Base-by-base conservation (phyloP, 64 coral and sea anemone genomes). In the Stylophora pistillata region DNA sequence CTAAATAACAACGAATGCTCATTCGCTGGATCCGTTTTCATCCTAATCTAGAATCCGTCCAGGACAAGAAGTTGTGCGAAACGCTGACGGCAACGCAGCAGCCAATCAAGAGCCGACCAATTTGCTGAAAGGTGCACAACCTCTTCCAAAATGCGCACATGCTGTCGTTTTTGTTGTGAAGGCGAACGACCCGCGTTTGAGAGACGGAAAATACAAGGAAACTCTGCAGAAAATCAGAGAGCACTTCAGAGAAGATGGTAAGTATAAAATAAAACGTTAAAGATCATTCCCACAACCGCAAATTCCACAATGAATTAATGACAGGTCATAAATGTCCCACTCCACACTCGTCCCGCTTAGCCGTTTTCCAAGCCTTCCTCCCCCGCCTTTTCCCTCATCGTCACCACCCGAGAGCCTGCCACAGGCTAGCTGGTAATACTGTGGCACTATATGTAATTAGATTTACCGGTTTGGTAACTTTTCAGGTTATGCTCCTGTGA, bases 401-500 rank as follows among this genome's bases (percentile, higher is more conserved):
- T 6, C 37, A 41, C 6, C 37, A 41, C 2, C 6, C 37, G 37
- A 41, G 0, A 32, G 37, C 37, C 37, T 41, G 37, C 2, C 37
- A 41, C 37, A 41, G 37, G 37, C 37, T 41, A 75, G 41, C 73
- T 75, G 37, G 2, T 41, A 41, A 6, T 41, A 6, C 2, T 41
- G 6, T 41, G 37, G 37, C 6, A 41, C 37, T 3, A 41, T 3
- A 41, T 26, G 63, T 66, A n/a, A 66, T n/a, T 23, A n/a, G 62
- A 41, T 20, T 20, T 13, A 15, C 0, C 13, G 3, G 33, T 77
- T 37, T 53, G 13, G 57, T 25, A 25, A 37, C 30, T 71, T 53
- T 5, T 33, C 57, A 96, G 94, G 94, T 4, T 91, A 96, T 71
- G 74, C 65, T 87, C 94, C 94, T 6, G 89, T 96, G 29, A 93